Percentiles rank a stretch among this genome's conserved stretches.
phyloP scores from a whole-genome alignment of 2,888 invertebrate species.

The Tipula helvola region DNA sequence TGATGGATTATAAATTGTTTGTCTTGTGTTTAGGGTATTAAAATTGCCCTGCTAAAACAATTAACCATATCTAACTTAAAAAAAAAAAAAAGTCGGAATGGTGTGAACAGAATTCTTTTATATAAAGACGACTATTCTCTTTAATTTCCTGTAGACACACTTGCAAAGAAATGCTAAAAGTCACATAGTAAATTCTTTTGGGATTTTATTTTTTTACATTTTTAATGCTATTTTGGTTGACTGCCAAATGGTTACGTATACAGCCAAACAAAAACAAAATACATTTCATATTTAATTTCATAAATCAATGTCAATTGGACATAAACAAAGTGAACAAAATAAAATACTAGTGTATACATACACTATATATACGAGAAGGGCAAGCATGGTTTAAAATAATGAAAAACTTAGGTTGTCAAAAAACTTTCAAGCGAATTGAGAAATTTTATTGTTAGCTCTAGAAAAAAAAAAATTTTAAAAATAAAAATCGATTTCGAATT shows the following conservation, averaged over 20 bases:
- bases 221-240: background rate
- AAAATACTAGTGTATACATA: background rate
- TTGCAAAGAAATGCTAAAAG: background rate
- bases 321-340: background rate
- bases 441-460: background rate
- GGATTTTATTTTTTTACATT: background rate
- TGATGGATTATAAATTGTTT: background rate
- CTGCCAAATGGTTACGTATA: background rate
- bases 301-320: background rate
- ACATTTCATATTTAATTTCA: background rate
- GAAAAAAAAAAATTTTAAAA: too few relatives aligned
- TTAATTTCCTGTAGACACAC: background rate
- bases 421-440: background rate
- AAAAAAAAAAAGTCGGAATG: background rate
- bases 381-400: background rate
- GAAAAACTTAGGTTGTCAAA: background rate
- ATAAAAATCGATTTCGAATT: background rate
- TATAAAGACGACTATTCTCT: background rate
- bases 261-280: background rate
- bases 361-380: background rate
- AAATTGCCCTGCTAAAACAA: background rate
- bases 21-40: background rate
- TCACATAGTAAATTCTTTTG: background rate
- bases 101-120: background rate
- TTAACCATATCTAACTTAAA: background rate